Base-by-base conservation (phyloP, 2,113 vertebrate genomes). In the Erythrolamprus reginae region DNA sequence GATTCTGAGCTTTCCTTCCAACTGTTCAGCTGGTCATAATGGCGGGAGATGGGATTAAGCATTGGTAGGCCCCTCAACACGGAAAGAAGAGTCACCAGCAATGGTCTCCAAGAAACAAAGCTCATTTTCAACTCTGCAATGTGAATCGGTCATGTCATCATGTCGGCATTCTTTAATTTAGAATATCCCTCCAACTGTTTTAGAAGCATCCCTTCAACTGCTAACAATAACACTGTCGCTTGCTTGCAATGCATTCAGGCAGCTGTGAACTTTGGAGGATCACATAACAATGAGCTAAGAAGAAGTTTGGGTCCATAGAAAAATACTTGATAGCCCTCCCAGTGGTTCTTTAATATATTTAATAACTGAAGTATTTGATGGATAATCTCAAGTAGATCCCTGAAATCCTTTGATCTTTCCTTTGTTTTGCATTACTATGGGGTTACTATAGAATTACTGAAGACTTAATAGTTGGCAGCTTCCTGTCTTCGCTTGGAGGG, bases 241-340 rank as follows among this genome's bases (percentile, higher is more conserved):
- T 96, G 94, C 89, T 42, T 95, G 89, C 93, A 93, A 93, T 93
- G 94, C 90, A 93, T 61, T 92, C 92, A 95, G 93, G 94, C 96
- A 96, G 95, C 95, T 96, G 96, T 93, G 95, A 97, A 97, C 95
- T 96, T 93, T 65, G 91, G 95, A 93, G 95, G 94, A 96, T 96
- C 96, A 95, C 95, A 95, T 96, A 97, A 95, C 95, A 96, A 96
- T 96, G 96, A 97, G 94, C 96, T 96, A 96, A 96, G 96, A 95
- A 94, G 94, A 96, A 96, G 95, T 95, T 38, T 91, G 91, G 90
- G 94, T 95, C 95, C 96, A 95, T 91, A 93, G 94, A 93, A 95
- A 96, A 97, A 94, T 88, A 87, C 91, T 95, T 90, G 91, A 92
- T 95, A 92, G 96, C 91, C 96, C 33, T 77, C 33, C 93, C 90